These are phyloP conservation scores for Plebejus melissa DNA, from an alignment of 2,888 invertebrate species.

Conservation along the genomic window DNA sequence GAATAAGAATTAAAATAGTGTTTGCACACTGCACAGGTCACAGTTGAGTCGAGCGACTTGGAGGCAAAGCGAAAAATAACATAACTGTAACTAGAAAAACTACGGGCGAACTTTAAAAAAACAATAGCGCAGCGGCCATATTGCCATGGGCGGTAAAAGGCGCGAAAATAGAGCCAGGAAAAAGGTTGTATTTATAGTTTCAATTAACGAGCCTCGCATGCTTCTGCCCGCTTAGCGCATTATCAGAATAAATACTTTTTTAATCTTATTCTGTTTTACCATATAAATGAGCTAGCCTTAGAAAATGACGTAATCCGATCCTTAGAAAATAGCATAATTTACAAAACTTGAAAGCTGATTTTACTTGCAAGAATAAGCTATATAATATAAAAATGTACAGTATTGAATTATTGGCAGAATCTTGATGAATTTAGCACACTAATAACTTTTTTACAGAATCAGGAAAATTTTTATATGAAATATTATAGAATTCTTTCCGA, in stretches of 20 bases:
- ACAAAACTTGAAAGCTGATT: too few relatives aligned
- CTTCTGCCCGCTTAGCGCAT: constrained; percentile 43
- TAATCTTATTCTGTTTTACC: not conserved
- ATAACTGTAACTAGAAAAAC: constrained; percentile 34
- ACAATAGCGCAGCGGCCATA: constrained; percentile 37
- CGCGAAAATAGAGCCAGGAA: constrained; percentile 55
- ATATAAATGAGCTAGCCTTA: not conserved
- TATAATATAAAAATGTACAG: too few relatives aligned
- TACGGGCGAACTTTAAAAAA: constrained; percentile 35
- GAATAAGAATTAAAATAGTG: not conserved
- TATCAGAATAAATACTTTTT: constrained; percentile 36
- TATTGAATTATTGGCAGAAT: too few relatives aligned
- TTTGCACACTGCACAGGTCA: not conserved
- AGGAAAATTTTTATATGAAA: not conserved
- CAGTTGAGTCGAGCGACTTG: constrained; percentile 28
- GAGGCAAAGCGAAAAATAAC: constrained; percentile 33
- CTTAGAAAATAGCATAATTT: not conserved
- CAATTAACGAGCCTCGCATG: constrained; percentile 67
- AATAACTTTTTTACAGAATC: too few relatives aligned
- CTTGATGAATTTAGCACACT: too few relatives aligned
- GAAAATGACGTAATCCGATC: not conserved
- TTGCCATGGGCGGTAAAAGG: constrained; percentile 39
- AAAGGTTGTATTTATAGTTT: constrained; percentile 73
- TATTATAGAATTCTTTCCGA: not conserved
- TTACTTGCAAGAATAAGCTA: too few relatives aligned